phyloP scores from a whole-genome alignment of 2,888 invertebrate genomes.

The Drosophila formosana region DNA sequence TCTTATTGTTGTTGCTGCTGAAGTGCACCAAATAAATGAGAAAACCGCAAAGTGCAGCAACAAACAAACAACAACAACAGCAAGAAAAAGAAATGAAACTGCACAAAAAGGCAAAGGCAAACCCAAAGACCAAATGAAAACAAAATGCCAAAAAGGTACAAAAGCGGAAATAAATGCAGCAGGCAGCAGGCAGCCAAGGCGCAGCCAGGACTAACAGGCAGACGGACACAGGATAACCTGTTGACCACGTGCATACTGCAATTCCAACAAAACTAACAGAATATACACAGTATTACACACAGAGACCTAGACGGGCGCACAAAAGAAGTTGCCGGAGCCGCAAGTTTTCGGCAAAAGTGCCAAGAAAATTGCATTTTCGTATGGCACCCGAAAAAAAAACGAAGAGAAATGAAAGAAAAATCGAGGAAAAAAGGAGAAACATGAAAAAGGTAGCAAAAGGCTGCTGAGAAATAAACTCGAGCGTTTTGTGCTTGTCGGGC shows the following conservation, averaged over 20 bases:
- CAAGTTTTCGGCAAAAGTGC: slow-evolving; percentile 78
- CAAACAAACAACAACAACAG: slow-evolving; percentile 33
- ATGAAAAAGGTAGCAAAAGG: slow-evolving; percentile 76
- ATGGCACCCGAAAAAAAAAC: slow-evolving; percentile 24
- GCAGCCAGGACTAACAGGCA: slow-evolving; percentile 50
- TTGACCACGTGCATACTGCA: slow-evolving; percentile 80
- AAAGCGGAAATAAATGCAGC: slow-evolving; percentile 80
- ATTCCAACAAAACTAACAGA: slow-evolving; percentile 44
- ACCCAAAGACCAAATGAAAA: slow-evolving; percentile 59
- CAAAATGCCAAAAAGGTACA: slow-evolving; percentile 79
- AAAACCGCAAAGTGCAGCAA: slow-evolving; percentile 74
- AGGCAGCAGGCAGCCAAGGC: slow-evolving; percentile 60
- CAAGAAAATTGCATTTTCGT: slow-evolving; percentile 79
- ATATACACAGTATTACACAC: slow-evolving; percentile 8
- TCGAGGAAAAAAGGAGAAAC: slow-evolving; percentile 36
- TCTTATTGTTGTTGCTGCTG: not conserved
- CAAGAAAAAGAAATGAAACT: slow-evolving; percentile 19
- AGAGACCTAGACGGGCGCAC: slow-evolving; percentile 12
- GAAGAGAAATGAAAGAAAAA: slow-evolving; percentile 6
- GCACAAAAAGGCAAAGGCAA: slow-evolving; percentile 51
- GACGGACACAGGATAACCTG: slow-evolving; percentile 74
- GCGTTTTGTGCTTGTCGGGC: slow-evolving; percentile 66
- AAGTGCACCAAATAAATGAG: slow-evolving; percentile 72
- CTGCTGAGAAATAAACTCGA: slow-evolving; percentile 75
- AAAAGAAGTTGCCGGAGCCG: slow-evolving; percentile 31